Percentiles rank a stretch among this genome's conserved stretches.
These are phyloP conservation scores for Operophtera brumata DNA, from an alignment of 2,888 invertebrate genomes.

Conservation along the genomic window DNA sequence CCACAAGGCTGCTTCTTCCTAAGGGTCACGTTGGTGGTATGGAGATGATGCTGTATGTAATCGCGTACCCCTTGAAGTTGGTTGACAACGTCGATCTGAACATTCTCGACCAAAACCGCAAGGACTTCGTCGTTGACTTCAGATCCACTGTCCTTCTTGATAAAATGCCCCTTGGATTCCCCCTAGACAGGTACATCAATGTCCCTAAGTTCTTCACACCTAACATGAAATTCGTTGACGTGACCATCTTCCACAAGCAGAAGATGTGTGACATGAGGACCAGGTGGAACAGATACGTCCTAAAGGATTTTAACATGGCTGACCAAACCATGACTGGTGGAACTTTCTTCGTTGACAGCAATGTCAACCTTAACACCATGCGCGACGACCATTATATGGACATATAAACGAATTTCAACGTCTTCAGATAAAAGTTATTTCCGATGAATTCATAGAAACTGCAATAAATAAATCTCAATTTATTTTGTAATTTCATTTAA, in stretches of 20 bases:
- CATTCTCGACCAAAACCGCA: slow-evolving; percentile 69
- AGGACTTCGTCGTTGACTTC: slow-evolving; percentile 63
- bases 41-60: slow-evolving; percentile 83
- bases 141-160: slow-evolving; percentile 77
- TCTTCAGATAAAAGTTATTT: neutral
- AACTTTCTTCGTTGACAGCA: slow-evolving; percentile 54
- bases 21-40: slow-evolving; percentile 85
- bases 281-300: slow-evolving; percentile 64
- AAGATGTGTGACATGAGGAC: slow-evolving; percentile 69
- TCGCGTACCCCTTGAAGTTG: slow-evolving; percentile 78
- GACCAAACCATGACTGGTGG: slow-evolving; percentile 54
- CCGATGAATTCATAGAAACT: slow-evolving; percentile 9
- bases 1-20: slow-evolving; percentile 85
- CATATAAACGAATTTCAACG: neutral
- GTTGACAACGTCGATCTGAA: slow-evolving; percentile 63
- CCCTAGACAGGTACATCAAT: slow-evolving; percentile 85
- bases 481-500: slow-evolving; percentile 1
- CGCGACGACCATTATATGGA: slow-evolving; percentile 11
- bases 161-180: slow-evolving; percentile 85
- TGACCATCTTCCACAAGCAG: slow-evolving; percentile 83
- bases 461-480: slow-evolving; percentile 20
- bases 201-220: slow-evolving; percentile 82
- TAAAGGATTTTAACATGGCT: slow-evolving; percentile 59
- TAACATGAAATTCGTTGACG: slow-evolving; percentile 85
- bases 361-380: slow-evolving; percentile 38